Evolutionary conservation across 2,113 vertebrate genomes (phyloP).

Genomic region (Copsychus sechellarum): DNA sequence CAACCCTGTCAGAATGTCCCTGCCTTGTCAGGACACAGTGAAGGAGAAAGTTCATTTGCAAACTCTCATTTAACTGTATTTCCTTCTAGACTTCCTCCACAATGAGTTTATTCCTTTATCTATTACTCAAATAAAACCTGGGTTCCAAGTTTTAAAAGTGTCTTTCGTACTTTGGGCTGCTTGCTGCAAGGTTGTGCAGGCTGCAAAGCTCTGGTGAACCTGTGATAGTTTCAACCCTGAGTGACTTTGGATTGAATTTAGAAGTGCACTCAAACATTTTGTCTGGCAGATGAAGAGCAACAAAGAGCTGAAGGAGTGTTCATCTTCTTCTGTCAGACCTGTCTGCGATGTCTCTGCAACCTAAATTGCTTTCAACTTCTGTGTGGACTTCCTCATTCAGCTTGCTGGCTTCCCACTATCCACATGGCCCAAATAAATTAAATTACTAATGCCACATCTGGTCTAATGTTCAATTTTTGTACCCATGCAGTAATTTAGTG

Average conservation of each 20-base stretch:
- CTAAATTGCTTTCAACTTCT: neutral
- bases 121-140: neutral
- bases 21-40: neutral
- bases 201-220: neutral
- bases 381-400: neutral
- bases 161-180: neutral
- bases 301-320: neutral
- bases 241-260: conserved; percentile 10
- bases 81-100: neutral
- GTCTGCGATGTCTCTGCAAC: neutral
- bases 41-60: neutral
- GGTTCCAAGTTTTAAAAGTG: neutral
- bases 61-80: neutral
- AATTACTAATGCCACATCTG: neutral
- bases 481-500: neutral
- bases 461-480: neutral
- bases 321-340: neutral
- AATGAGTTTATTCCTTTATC: neutral
- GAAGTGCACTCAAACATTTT: neutral
- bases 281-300: neutral
- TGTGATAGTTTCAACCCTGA: neutral
- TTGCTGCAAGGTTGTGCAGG: neutral
- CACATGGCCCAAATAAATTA: neutral
- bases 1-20: neutral
- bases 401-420: neutral